Percentiles rank a stretch among this genome's conserved stretches.
These are phyloP conservation scores for Menidia beryllina DNA, from an alignment of 2,113 vertebrate genomes.

Conservation along the genomic window DNA sequence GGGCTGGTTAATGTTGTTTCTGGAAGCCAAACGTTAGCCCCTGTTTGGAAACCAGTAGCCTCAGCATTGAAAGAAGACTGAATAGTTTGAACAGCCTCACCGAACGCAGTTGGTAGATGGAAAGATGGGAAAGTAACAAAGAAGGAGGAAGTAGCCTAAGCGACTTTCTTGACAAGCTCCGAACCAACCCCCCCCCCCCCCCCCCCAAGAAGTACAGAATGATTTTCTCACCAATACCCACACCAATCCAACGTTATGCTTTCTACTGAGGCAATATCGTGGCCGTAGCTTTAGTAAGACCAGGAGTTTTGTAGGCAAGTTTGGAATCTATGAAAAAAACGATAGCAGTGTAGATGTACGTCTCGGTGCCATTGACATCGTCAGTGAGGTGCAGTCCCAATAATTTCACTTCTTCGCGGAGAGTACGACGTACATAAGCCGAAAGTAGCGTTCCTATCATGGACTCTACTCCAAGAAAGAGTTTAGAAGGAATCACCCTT, in stretches of 20 bases:
- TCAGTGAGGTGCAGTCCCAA: conserved; percentile 9
- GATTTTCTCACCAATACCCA: not conserved
- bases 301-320: not conserved
- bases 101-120: conserved; percentile 77
- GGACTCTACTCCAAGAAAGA: conserved; percentile 6
- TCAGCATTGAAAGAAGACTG: conserved; percentile 66
- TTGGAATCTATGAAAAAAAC: not conserved
- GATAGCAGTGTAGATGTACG: not conserved
- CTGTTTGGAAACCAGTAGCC: conserved; percentile 47
- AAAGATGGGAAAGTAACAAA: not conserved
- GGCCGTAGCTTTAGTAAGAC: not conserved
- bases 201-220: too few species aligned
- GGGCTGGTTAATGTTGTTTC: conserved; percentile 34
- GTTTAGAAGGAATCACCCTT: conserved; percentile 36
- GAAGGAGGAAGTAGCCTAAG: conserved; percentile 84
- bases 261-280: not conserved
- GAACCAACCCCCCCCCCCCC: conserved; percentile 28
- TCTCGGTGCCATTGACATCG: not conserved
- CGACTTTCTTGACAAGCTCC: conserved; percentile 81
- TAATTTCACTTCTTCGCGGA: conserved; percentile 26
- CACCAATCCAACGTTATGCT: conserved; percentile 2
- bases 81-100: conserved; percentile 85
- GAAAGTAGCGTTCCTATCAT: not conserved
- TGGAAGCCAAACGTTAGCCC: conserved; percentile 65
- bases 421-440: conserved; percentile 7